Conservation (phyloP, 2,113 vertebrate species). For the Daphoenositta chrysoptera region DNA sequence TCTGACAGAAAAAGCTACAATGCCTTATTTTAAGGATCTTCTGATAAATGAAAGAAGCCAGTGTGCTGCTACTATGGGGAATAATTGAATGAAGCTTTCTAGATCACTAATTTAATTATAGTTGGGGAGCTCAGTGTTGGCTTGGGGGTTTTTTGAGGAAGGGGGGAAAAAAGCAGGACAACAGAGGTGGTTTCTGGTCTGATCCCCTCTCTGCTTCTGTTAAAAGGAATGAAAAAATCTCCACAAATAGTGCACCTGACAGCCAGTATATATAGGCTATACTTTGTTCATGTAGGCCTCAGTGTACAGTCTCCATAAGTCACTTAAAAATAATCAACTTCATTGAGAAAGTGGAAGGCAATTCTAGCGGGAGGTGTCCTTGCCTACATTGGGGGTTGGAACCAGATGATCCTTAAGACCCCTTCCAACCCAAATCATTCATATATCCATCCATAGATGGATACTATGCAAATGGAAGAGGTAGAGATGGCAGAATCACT, state of each 20-base stretch:
- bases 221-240: not conserved
- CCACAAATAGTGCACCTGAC: not conserved
- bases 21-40: constrained; percentile 40
- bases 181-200: not conserved
- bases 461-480: not conserved
- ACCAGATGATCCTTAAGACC: not conserved
- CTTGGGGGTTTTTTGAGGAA: not conserved
- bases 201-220: not conserved
- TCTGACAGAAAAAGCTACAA: constrained; percentile 13
- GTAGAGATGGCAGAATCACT: not conserved
- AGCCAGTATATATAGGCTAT: not conserved
- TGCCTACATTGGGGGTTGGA: not conserved
- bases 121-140: not conserved
- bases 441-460: no score
- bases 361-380: not conserved
- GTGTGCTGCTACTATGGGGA: not conserved
- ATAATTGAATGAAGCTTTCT: not conserved
- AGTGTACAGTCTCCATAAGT: not conserved
- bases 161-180: not conserved
- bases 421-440: not conserved
- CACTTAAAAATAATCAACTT: not conserved
- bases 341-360: not conserved
- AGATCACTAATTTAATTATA: not conserved
- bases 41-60: not conserved
- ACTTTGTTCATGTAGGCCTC: not conserved